A percentile compares a stretch with the other conserved stretches of the same genome.
Evolutionary conservation across 2,113 vertebrate species (phyloP).

Genomic region (Lophochroa leadbeateri): DNA sequence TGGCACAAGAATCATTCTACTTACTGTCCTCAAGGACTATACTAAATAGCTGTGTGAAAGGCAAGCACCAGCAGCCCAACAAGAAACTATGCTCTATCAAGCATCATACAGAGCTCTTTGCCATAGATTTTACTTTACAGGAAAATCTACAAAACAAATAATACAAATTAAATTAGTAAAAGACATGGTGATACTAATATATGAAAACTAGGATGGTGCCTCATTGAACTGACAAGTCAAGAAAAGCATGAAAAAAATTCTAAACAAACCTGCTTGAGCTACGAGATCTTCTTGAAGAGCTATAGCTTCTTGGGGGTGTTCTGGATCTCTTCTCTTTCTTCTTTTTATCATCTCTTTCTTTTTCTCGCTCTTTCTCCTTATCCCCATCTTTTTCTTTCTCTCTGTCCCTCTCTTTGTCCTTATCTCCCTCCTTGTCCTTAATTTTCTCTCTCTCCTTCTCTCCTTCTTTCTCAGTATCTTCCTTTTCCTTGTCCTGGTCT

Average conservation of each 20-base stretch:
- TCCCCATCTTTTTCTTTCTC: conserved; percentile 51
- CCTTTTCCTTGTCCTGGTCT: conserved; percentile 59
- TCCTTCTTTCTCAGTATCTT: conserved; percentile 39
- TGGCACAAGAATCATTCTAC: not conserved
- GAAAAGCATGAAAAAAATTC: not conserved
- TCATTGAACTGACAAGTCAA: not conserved
- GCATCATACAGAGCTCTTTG: not conserved
- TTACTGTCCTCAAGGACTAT: not conserved
- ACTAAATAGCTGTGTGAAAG: not conserved
- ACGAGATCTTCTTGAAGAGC: conserved; percentile 78
- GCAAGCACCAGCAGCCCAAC: not conserved
- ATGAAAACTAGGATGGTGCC: not conserved
- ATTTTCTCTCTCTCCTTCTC: conserved; percentile 49
- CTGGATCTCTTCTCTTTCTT: conserved; percentile 83
- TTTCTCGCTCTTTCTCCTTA: conserved; percentile 67
- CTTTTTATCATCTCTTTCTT: conserved; percentile 77
- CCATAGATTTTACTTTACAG: not conserved
- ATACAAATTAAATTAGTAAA: not conserved
- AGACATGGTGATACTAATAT: not conserved
- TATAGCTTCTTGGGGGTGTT: conserved; percentile 81
- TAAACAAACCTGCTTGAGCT: conserved; percentile 85
- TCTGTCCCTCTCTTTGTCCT: conserved; percentile 44
- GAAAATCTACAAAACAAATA: not conserved
- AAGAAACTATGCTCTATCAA: not conserved
- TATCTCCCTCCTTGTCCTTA: conserved; percentile 59